Base-by-base conservation (phyloP, 1,140 invertebrate species). In the Adelges cooleyi region DNA sequence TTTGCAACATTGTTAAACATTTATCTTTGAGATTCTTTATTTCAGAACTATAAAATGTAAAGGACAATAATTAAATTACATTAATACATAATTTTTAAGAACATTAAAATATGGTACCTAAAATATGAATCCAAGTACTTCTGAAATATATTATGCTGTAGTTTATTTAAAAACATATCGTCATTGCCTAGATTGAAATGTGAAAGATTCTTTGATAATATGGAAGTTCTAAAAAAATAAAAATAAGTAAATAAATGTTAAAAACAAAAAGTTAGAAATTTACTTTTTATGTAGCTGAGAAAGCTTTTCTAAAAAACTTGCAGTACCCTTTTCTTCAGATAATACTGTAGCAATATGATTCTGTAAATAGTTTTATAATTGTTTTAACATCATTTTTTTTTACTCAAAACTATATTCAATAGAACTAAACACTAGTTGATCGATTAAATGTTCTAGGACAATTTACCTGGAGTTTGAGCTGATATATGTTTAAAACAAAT, bases 401-500 rank as follows among this genome's bases (percentile, higher is more conserved):
- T n/a, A n/a, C n/a, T n/a, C n/a, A n/a, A n/a, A n/a, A n/a, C n/a
- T n/a, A n/a, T n/a, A n/a, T n/a, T n/a, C n/a, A n/a, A n/a, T n/a
- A n/a, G n/a, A n/a, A n/a, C n/a, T n/a, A n/a, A n/a, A n/a, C n/a
- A n/a, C n/a, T n/a, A n/a, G n/a, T n/a, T n/a, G n/a, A n/a, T n/a
- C n/a, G n/a, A n/a, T n/a, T n/a, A n/a, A n/a, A n/a, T n/a, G n/a
- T n/a, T n/a, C n/a, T n/a, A n/a, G n/a, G n/a, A n/a, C n/a, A n/a
- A n/a, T 33, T 70, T 72, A 82, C 83, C 75, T 85, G 87, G 38
- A 98, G 77, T 75, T 94, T 92, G 5, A 91, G 78, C 71, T 96
- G 90, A 76, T 95, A 99, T 66, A 99, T 92, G 72, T 96, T 96
- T 2, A 98, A 77, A 29, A 98, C 89, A 78, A 98, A 95, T 77